phyloP scores from a whole-genome alignment of 35 echinoderm and acorn worm species.

The Ptychodera flava region DNA sequence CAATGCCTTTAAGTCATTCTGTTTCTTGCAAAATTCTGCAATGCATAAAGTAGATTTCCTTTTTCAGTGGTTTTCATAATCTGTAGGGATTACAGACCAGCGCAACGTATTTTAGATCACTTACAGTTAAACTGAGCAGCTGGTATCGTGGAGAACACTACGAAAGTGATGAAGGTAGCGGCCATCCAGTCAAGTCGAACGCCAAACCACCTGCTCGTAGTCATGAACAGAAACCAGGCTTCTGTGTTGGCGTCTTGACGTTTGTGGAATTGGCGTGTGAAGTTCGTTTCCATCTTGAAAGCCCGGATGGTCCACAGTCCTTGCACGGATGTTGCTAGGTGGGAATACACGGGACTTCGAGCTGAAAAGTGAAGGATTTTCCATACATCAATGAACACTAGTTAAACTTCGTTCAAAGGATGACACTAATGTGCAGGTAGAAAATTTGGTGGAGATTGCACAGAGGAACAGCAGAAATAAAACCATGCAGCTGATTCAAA shows the following conservation, averaged over 20 bases:
- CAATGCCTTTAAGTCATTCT: no score
- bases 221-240: conserved; percentile 16
- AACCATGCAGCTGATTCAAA: not conserved
- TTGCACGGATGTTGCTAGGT: conserved; percentile 8
- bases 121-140: conserved; percentile 10
- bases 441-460: no score
- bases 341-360: conserved; percentile 35
- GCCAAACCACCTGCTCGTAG: conserved; percentile 34
- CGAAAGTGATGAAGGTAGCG: conserved; percentile 50
- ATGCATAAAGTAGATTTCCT: no score
- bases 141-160: conserved; percentile 44
- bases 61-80: no score
- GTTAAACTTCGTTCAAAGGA: no score
- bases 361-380: conserved; percentile 23
- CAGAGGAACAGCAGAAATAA: not conserved
- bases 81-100: no score
- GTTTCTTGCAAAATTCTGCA: no score
- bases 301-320: conserved; percentile 23
- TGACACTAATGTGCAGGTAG: no score
- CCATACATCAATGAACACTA: no score
- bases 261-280: not conserved
- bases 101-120: no score
- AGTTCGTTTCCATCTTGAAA: conserved; percentile 13
- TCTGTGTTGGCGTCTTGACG: conserved; percentile 17
- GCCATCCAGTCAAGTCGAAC: conserved; percentile 63